phyloP scores from a whole-genome alignment of 2,797 vertebrate genomes.

The Rhyacichthys aspro region DNA sequence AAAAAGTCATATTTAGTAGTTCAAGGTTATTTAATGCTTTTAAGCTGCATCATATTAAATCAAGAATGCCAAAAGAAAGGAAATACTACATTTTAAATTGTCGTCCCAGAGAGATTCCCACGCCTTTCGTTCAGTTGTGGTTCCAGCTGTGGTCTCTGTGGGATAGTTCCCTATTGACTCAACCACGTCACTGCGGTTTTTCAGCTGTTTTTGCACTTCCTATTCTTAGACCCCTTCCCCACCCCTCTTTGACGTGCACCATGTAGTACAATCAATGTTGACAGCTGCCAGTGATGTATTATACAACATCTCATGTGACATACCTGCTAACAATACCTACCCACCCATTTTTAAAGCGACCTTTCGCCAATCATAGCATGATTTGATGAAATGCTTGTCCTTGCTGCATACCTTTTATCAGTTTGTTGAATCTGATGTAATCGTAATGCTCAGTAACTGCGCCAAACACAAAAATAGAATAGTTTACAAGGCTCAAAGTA shows the following conservation, averaged over 20 bases:
- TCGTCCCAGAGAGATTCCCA: constrained; percentile 54
- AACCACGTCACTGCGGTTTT: constrained; percentile 73
- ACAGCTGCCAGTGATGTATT: neutral
- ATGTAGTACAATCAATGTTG: constrained; percentile 11
- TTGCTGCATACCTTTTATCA: constrained; percentile 24
- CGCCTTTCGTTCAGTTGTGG: constrained; percentile 58
- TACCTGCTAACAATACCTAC: neutral
- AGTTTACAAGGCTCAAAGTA: constrained; percentile 1
- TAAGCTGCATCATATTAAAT: neutral
- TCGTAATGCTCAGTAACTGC: constrained; percentile 17
- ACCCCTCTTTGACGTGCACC: constrained; percentile 4
- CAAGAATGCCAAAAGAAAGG: constrained; percentile 1
- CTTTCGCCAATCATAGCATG: constrained; percentile 26
- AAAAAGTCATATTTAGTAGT: too few species aligned
- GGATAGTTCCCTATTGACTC: constrained; percentile 43
- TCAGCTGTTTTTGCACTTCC: constrained; percentile 54
- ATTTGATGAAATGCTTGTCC: constrained; percentile 16
- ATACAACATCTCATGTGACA: too few species aligned
- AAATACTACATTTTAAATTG: constrained; percentile 2
- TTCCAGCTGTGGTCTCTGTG: constrained; percentile 70
- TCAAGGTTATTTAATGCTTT: too few species aligned
- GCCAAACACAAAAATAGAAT: constrained; percentile 17
- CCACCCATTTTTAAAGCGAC: neutral
- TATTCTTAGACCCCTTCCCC: neutral
- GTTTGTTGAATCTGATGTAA: constrained; percentile 31